Conservation (phyloP, 2,888 invertebrate species). For the Pristionchus arcanus region DNA sequence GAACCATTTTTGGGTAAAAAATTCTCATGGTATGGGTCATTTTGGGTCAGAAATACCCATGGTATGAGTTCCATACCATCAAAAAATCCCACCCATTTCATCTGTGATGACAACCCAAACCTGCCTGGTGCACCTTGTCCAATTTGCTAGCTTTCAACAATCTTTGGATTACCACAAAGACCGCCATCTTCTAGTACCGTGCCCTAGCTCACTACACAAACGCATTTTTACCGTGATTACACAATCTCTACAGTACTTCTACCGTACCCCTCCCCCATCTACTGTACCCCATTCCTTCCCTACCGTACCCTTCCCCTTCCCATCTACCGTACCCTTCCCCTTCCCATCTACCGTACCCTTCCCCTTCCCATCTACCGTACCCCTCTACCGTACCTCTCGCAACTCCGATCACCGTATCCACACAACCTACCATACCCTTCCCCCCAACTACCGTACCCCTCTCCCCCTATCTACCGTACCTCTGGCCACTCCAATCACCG, state of each 20-base stretch:
- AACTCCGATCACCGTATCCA: constrained; percentile 30
- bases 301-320: background rate
- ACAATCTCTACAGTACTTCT: constrained; percentile 9
- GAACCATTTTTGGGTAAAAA: too few species aligned
- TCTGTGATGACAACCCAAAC: too few species aligned
- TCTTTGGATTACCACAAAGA: too few species aligned
- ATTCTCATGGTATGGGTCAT: too few species aligned
- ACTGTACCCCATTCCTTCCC: background rate
- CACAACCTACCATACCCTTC: background rate
- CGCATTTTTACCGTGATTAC: too few species aligned
- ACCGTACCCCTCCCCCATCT: background rate
- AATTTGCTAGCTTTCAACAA: too few species aligned
- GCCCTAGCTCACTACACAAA: too few species aligned
- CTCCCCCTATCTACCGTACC: background rate
- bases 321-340: background rate
- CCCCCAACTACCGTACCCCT: background rate
- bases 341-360: background rate
- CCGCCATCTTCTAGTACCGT: too few species aligned
- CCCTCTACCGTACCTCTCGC: constrained; percentile 28
- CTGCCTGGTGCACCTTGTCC: background rate
- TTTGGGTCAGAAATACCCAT: too few species aligned
- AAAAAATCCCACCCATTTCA: too few species aligned
- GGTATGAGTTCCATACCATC: too few species aligned
- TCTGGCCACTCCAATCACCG: background rate
- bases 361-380: background rate